A percentile compares a stretch with the other conserved stretches of the same genome.
Conservation (phyloP, 2,888 invertebrate species). For the Meghimatium bilineatum region DNA sequence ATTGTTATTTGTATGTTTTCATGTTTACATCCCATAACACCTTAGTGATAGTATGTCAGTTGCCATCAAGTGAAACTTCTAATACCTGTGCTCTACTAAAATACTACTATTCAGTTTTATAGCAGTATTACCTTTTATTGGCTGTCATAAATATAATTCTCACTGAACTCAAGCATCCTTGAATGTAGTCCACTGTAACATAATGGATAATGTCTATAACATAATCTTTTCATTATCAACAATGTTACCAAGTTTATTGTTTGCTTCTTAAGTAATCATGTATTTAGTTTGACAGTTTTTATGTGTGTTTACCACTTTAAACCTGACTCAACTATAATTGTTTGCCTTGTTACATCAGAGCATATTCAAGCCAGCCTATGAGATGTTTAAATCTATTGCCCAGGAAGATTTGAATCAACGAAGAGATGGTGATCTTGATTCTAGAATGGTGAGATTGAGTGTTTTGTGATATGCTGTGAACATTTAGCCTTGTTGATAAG, state of each 20-base stretch:
- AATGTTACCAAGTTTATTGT: background rate
- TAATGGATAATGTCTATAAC: too few species aligned
- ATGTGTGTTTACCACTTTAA: background rate
- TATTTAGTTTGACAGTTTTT: background rate
- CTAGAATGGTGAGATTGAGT: conserved; percentile 10
- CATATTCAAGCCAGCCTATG: conserved; percentile 64
- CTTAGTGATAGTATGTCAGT: too few species aligned
- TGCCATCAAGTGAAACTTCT: too few species aligned
- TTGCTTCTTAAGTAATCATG: background rate
- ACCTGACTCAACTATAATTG: background rate
- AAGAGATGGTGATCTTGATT: conserved; percentile 45
- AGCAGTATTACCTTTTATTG: too few species aligned
- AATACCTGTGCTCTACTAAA: too few species aligned
- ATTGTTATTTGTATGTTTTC: too few species aligned
- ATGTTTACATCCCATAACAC: too few species aligned
- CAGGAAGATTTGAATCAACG: conserved; percentile 62
- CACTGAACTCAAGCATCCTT: too few species aligned
- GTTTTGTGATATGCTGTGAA: background rate
- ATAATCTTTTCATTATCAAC: background rate
- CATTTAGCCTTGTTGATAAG: background rate
- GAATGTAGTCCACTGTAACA: too few species aligned
- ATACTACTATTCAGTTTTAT: too few species aligned
- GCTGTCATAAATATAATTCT: too few species aligned
- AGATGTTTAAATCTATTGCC: conserved; percentile 66
- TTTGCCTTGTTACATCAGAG: conserved; percentile 51